Base-by-base conservation (phyloP, 2,113 vertebrate genomes). In the Perca flavescens region DNA sequence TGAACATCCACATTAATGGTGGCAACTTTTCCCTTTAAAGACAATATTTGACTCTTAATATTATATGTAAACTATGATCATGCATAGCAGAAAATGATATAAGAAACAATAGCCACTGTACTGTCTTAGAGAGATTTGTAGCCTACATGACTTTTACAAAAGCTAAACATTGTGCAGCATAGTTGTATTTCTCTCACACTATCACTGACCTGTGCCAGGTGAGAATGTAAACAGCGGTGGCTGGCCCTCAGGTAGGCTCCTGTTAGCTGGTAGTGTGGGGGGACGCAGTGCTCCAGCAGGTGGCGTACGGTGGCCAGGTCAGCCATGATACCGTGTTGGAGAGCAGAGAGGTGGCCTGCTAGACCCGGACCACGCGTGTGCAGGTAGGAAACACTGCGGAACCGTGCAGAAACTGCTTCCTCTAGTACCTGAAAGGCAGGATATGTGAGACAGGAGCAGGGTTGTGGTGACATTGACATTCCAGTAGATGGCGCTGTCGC, bases 241-340 rank as follows among this genome's bases (percentile, higher is more conserved):
- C 95, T 96, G 52, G 96, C 96, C 54, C 85, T 92, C 67, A 96
- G 89, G 88, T 97, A 98, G 25, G 96, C 50, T 0, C 77, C 90
- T 6, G 97, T 95, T 68, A 99, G 93, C 13, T 90, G 90, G 90
- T 99, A 99, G 87, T 97, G 95, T 7, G 95, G 88, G 0, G 98
- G 98, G 74, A 97, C 97, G 0, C 98, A 99, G 79, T 97, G 97
- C 64, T 96, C 97, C 92, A 99, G 92, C 43, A 98, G 88, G 77
- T 97, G 96, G 81, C 97, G 96, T 3, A 98, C 97, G 6, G 96
- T 94, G 1, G 84, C 60, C 92, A 99, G 82, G 84, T 99, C 97
- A 0, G 94, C 91, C 91, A 97, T 96, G 5, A 99, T 89, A 52
- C 92, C 92, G 52, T 96, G 96, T 91, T 96, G 97, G 77, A 99